Evolutionary conservation across 2,113 vertebrate species (phyloP), one percentile per base, ranked within the genome.

Genomic region (Atlantisia rogersi): DNA sequence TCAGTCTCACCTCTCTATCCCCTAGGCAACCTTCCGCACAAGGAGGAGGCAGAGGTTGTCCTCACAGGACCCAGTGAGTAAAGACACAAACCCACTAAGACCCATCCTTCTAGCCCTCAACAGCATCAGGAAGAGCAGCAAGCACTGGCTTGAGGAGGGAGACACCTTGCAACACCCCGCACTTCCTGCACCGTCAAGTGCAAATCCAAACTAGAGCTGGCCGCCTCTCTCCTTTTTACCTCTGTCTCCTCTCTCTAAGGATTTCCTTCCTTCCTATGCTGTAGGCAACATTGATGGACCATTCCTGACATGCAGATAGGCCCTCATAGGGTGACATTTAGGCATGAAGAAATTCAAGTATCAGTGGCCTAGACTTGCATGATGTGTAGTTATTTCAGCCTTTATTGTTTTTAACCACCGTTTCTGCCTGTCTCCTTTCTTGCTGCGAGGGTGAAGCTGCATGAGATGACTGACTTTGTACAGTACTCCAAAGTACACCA

Each of bases 1-100:
- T 69, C 71, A 73, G 44, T 18, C 44, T 73, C 42, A n/a, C 16
- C 63, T 75, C 7, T 10, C 12, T 7, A 42, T 26, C 8, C 11
- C 15, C 32, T 46, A 0, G 1, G 4, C 4, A 0, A 24, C 52
- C 31, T 26, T 67, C 37, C 8, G 15, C 10, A 15, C 1, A 1
- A 76, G 20, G 35, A 71, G 42, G 29, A 67, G 29, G 44, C 17
- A 19, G 44, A 19, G 3, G 7, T 44, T 83, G 19, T 21, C 40
- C 58, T 73, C 2, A 1, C 28, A 35, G 12, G 18, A 62, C 48
- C 21, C 39, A 31, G 18, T 17, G 6, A 82, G 15, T n/a, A 63
- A 79, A 46, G n/a, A 80, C 58, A 74, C 26, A 88, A 67, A 48
- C 6, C 29, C 17, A 15, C 32, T 4, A 10, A 63, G 37, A 75